These are phyloP conservation scores for Cottus gobio DNA, from an alignment of 2,113 vertebrate genomes.

Conservation along the genomic window DNA sequence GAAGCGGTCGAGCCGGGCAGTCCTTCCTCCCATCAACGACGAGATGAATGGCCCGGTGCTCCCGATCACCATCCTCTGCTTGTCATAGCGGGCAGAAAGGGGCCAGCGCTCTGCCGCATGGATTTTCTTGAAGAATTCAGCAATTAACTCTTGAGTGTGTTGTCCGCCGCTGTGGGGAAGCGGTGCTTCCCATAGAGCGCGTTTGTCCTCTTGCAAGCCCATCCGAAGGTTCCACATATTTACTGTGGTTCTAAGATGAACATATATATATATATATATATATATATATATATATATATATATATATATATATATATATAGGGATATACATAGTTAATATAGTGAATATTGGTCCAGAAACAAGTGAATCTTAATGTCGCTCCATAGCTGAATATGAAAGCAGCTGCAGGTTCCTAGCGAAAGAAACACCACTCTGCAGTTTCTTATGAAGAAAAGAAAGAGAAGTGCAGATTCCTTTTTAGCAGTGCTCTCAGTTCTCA, in stretches of 20 bases:
- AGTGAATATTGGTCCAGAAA: not conserved
- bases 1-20: conserved; percentile 26
- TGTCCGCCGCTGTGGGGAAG: not conserved
- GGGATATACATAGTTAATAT: not conserved
- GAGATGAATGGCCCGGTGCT: conserved; percentile 38
- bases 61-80: conserved; percentile 18
- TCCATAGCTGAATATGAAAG: not conserved
- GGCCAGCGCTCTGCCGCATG: conserved; percentile 17
- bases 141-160: not conserved
- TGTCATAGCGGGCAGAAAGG: conserved; percentile 37
- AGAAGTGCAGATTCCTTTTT: not conserved
- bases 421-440: not conserved
- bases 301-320: too few species aligned
- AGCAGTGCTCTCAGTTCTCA: not conserved
- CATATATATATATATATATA: too few species aligned
- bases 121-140: conserved; percentile 10
- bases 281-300: too few species aligned
- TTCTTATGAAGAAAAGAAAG: not conserved
- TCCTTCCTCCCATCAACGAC: conserved; percentile 30
- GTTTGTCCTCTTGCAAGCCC: not conserved
- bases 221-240: not conserved
- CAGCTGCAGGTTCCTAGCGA: not conserved
- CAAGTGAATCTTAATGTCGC: not conserved
- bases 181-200: not conserved
- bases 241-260: not conserved